Conservation (phyloP, 2,888 invertebrate species). For the Argyra leucocephala region DNA sequence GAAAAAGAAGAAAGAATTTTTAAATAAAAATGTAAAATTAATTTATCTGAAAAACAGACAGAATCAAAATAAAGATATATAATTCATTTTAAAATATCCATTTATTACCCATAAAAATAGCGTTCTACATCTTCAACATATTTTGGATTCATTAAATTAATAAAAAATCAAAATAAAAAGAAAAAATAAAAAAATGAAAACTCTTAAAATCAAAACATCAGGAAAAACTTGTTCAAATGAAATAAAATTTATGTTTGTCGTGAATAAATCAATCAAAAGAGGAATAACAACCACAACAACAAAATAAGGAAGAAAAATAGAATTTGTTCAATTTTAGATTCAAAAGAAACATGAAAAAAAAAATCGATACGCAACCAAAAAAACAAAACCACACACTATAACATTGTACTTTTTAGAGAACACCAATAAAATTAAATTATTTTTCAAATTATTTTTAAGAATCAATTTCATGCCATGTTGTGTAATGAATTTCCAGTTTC, state of each 20-base stretch:
- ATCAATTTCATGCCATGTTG: no score
- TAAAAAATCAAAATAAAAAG: not conserved
- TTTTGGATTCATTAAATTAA: constrained; percentile 1
- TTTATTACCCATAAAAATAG: constrained; percentile 3
- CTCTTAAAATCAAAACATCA: not conserved
- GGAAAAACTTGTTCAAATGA: constrained; percentile 3
- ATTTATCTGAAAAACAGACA: not conserved
- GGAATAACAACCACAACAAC: not conserved
- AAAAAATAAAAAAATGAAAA: not conserved
- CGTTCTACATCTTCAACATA: not conserved
- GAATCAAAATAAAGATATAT: not conserved
- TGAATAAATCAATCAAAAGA: not conserved
- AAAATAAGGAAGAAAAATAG: not conserved
- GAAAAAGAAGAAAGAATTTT: not conserved
- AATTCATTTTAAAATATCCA: not conserved
- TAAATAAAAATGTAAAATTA: not conserved
- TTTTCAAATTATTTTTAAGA: no score
- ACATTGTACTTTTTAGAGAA: no score
- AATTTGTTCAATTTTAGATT: not conserved
- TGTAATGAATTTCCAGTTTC: no score
- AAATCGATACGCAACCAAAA: no score
- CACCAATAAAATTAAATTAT: no score
- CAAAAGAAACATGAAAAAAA: not conserved
- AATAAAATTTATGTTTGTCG: not conserved
- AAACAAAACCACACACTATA: no score